Evolutionary conservation across 2,888 invertebrate genomes (phyloP), one percentile per base, ranked within the genome.

Genomic region (Philhelius pedissequus): DNA sequence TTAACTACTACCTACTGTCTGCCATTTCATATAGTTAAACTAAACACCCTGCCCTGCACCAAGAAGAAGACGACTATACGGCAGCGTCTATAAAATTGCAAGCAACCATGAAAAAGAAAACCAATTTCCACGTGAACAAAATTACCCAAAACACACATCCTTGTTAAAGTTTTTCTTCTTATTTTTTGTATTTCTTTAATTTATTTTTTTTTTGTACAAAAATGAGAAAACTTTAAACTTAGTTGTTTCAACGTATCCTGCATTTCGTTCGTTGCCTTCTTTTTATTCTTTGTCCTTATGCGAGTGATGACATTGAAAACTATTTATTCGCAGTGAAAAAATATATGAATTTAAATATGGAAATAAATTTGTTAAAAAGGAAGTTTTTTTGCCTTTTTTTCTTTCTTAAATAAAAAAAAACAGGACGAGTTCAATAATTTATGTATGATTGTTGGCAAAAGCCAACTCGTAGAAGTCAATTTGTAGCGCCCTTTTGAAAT

Each of bases 171-270:
- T 32, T 45, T 45, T n/a, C n/a, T n/a, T n/a, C n/a, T 18, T 45
- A 2, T 18, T 45, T 6, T 30, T 27, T 27, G n/a, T n/a, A n/a
- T n/a, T 52, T 27, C 9, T 52, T 5, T 25, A 25, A 25, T 48
- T 48, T 48, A 48, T 48, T 45, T 4, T 40, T 52, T 52, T 52
- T 27, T 22, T 15, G 38, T 13, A 25, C 25, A 27, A 38, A 58
- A 58, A 58, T 58, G 58, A 58, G 58, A 58, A 58, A 58, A 60
- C 40, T 60, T 60, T 35, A 35, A 52, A 52, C 52, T 52, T 40
- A 15, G 25, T 60, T 40, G 40, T 60, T 25, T 27, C 25, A 40
- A 60, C 40, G 27, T 40, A 60, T 56, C 35, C 18, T 35, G n/a
- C n/a, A n/a, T n/a, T 22, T 22, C 30, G 32, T 54, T 18, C 20